A percentile compares a stretch with the other conserved stretches of the same genome.
These are phyloP conservation scores for Eudasyphora cyanicolor DNA, from an alignment of 2,888 invertebrate species.

Conservation along the genomic window DNA sequence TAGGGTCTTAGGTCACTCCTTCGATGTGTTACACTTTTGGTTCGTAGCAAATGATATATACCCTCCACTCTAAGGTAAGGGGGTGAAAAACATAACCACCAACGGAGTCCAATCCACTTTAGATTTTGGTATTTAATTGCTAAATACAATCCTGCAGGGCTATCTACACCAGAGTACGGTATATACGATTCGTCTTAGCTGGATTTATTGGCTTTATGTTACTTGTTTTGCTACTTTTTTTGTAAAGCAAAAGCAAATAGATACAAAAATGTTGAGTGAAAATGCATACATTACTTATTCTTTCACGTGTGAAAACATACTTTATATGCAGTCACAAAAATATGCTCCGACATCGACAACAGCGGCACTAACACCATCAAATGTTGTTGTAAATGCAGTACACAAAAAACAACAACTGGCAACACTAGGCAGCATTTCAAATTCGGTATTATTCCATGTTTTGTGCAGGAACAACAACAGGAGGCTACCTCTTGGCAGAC, in stretches of 20 bases:
- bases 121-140: too few species aligned
- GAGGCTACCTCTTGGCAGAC: background rate
- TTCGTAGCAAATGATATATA: too few species aligned
- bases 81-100: too few species aligned
- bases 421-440: background rate
- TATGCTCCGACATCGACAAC: constrained; percentile 34
- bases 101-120: too few species aligned
- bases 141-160: too few species aligned
- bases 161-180: too few species aligned
- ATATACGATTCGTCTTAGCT: too few species aligned
- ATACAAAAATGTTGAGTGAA: background rate
- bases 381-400: too few species aligned
- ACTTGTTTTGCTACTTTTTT: background rate
- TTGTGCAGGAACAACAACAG: constrained; percentile 6
- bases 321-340: constrained; percentile 62
- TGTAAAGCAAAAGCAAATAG: background rate
- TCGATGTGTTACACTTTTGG: too few species aligned
- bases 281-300: constrained; percentile 56
- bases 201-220: too few species aligned
- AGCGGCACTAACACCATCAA: background rate
- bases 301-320: constrained; percentile 60
- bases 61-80: too few species aligned
- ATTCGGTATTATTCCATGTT: background rate
- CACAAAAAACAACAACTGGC: background rate
- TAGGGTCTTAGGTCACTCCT: too few species aligned